Base-by-base conservation (phyloP, 1,140 invertebrate species). In the Chlorops oryzae region DNA sequence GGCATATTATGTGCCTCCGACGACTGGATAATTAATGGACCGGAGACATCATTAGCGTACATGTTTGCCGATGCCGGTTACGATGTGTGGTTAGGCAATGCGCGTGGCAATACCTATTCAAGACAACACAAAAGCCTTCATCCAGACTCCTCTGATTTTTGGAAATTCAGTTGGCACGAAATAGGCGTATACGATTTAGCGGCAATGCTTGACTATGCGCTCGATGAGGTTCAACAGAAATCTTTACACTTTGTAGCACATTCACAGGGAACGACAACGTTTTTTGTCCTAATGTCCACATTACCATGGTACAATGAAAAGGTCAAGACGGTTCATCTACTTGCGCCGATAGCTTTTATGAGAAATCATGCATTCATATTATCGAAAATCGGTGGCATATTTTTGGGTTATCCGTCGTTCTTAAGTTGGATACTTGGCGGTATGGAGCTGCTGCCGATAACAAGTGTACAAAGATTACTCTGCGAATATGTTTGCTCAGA, bases 1-100 rank as follows among this genome's bases (percentile, higher is more conserved):
- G 90, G 88, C 0, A 73, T 91, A 5, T 66, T 89, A 0, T 81
- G 80, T 5, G 84, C 84, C 59, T 88, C 86, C 2, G 79, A 82
- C 0, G 85, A 88, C 64, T 92, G 81, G 81, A 74, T 91, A 12
- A 70, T 87, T 3, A 77, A 82, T 54, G 82, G 82, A 13, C 81
- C 81, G 9, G 65, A 76, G 17, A 82, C 83, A 55, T 78, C 77
- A 3, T 46, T 71, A 20, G 74, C 73, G 4, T 80, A 75, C 52
- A 66, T 82, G 20, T 66, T 88, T 43, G 80, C 83, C 3, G 85
- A 89, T 61, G 77, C 77, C 2, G 86, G 87, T 2, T 87, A 82
- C 53, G 88, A 91, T 69, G 81, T 91, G 0, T 70, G 15, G 47
- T 82, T 47, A 46, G 78, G 79, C 3, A 85, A 85, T 62, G 70